Base-by-base conservation (phyloP, 2,113 vertebrate species). In the Lophotis ruficrista region DNA sequence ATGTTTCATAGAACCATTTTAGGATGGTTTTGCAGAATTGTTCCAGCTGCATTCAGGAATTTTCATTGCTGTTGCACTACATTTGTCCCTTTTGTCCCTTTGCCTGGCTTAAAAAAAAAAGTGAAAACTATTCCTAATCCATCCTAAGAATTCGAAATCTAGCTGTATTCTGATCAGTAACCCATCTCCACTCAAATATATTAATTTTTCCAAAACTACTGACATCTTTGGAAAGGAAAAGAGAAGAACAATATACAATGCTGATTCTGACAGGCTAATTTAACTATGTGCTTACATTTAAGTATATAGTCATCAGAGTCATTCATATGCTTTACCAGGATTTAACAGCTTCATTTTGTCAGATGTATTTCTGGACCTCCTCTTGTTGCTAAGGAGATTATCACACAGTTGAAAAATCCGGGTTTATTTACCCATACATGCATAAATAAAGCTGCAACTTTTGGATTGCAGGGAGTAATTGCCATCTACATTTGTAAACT, bases 361-460 rank as follows among this genome's bases (percentile, higher is more conserved):
- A 96, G 90, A 83, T 95, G 30, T 93, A 94, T 97, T 96, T 96
- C 94, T 96, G 90, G 90, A 89, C 76, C 62, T 58, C 64, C 79
- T 92, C 90, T 95, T 90, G 92, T 94, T 96, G 94, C 96, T 88
- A 96, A 88, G 96, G 94, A 95, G 90, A 96, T 83, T 93, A 83
- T 96, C 85, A 88, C 90, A 93, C 92, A 54, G 88, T 81, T 31
- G 33, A 92, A 95, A 88, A 93, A 73, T 25, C 56, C 81, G 48
- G 7, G 24, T 92, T 95, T 95, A 78, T 94, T 95, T 97, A 94
- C 75, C 51, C 90, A 92, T 73, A 93, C 51, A 57, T 38, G 41
- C 62, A 95, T 94, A 90, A 96, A 96, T 93, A 96, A 96, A 95
- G 71, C 76, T 90, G 72, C 86, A 96, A 14, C 64, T 92, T 90